These are phyloP conservation scores for Gerris lacustris DNA, from an alignment of 2,888 invertebrate species.

Conservation along the genomic window DNA sequence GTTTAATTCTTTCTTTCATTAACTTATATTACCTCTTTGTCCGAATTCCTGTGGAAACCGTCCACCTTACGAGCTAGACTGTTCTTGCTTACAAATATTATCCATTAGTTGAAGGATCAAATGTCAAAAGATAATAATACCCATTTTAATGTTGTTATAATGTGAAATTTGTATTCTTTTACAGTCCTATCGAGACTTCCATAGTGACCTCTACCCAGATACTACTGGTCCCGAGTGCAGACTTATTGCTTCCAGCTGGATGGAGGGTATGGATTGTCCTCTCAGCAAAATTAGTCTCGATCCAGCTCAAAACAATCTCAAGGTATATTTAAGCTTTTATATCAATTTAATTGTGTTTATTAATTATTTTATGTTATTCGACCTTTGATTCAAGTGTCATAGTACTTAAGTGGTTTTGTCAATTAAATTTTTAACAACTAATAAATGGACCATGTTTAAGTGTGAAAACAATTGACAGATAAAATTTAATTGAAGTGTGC, in stretches of 20 bases:
- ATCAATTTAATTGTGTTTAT: neutral
- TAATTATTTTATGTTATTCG: neutral
- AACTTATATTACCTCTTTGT: neutral
- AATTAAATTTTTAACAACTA: too few species aligned
- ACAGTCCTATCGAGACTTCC: constrained; percentile 84
- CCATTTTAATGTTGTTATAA: too few species aligned
- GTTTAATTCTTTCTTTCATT: neutral
- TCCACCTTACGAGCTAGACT: constrained; percentile 9
- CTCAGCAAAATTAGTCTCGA: constrained; percentile 72
- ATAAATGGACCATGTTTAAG: too few species aligned
- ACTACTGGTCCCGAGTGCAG: constrained; percentile 70
- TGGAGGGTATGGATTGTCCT: constrained; percentile 59
- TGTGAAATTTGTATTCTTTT: constrained; percentile 26
- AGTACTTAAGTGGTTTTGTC: too few species aligned
- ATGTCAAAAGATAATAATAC: too few species aligned
- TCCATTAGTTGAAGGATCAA: too few species aligned
- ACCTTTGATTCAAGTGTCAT: too few species aligned
- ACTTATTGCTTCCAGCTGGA: constrained; percentile 70
- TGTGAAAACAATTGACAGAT: too few species aligned
- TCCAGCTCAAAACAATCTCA: constrained; percentile 47
- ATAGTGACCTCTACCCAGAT: constrained; percentile 86
- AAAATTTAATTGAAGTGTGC: too few species aligned
- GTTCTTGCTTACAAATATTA: neutral
- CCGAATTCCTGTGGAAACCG: neutral
- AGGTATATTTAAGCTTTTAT: constrained; percentile 16